phyloP scores from a whole-genome alignment of 1,140 invertebrate species.

The Diachasmimorpha longicaudata region DNA sequence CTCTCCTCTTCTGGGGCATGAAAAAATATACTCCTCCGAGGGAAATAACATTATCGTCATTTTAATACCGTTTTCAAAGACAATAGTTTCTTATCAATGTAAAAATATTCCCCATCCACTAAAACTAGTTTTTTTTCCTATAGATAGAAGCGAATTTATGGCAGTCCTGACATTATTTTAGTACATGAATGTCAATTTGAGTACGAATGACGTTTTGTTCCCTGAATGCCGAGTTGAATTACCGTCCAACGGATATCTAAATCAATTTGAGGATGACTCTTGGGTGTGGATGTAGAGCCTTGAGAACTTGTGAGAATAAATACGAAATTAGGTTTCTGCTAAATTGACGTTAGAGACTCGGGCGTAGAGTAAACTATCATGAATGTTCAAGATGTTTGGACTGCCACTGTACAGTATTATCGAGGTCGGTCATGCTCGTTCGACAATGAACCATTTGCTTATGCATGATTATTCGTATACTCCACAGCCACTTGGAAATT shows the following conservation, averaged over 20 bases:
- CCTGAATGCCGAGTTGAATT: neutral
- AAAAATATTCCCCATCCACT: neutral
- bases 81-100: neutral
- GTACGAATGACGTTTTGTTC: neutral
- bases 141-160: neutral
- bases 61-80: too few relatives aligned
- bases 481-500: constrained; percentile 2
- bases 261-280: neutral
- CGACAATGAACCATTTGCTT: constrained; percentile 19
- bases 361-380: neutral
- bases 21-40: neutral
- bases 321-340: constrained; percentile 10
- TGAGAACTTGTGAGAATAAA: constrained; percentile 7
- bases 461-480: neutral
- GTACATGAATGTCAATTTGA: neutral
- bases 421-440: constrained; percentile 10
- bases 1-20: neutral
- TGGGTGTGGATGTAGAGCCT: neutral
- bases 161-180: neutral
- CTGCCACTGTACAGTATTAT: constrained; percentile 6
- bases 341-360: neutral
- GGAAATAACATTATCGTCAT: too few relatives aligned
- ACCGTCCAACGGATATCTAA: neutral
- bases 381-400: constrained; percentile 16
- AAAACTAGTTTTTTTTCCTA: neutral